Percentiles rank a stretch among this genome's conserved stretches.
These are phyloP conservation scores for Porites divaricata DNA, from an alignment of 92 coral and sea anemone genomes.

Conservation along the genomic window DNA sequence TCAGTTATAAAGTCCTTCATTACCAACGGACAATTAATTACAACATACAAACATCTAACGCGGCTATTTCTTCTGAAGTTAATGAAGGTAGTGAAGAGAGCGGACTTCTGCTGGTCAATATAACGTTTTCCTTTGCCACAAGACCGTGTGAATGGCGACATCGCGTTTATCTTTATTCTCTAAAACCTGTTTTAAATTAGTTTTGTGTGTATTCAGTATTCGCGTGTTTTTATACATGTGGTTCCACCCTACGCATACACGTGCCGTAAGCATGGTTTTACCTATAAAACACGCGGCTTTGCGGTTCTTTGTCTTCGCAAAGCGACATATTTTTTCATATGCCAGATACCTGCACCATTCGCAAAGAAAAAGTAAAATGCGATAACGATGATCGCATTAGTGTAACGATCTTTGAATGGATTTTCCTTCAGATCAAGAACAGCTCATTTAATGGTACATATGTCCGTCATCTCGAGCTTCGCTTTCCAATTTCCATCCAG, in stretches of 20 bases:
- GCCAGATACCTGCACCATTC: not conserved
- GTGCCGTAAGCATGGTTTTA: slow-evolving; percentile 32
- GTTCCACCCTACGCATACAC: not conserved
- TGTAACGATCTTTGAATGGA: too few species aligned
- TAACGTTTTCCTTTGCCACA: not conserved
- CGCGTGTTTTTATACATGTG: slow-evolving; percentile 21
- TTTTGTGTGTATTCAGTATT: slow-evolving; percentile 2
- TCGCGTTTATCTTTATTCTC: not conserved
- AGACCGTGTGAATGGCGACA: not conserved
- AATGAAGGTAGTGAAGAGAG: not conserved
- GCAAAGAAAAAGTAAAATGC: not conserved
- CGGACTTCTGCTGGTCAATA: not conserved
- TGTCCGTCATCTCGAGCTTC: too few species aligned
- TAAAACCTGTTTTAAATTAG: not conserved
- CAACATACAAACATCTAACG: too few species aligned
- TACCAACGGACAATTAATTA: too few species aligned
- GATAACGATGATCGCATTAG: too few species aligned
- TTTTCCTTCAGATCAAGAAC: too few species aligned
- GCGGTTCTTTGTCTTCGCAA: not conserved
- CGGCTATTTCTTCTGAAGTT: too few species aligned
- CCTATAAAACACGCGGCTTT: slow-evolving; percentile 29
- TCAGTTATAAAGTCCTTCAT: too few species aligned
- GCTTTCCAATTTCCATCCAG: too few species aligned
- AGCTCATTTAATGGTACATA: too few species aligned
- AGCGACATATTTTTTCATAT: slow-evolving; percentile 9